A percentile compares a stretch with the other conserved stretches of the same genome.
These are phyloP conservation scores for Mystacornis crossleyi DNA, from an alignment of 2,113 vertebrate genomes.

Conservation along the genomic window DNA sequence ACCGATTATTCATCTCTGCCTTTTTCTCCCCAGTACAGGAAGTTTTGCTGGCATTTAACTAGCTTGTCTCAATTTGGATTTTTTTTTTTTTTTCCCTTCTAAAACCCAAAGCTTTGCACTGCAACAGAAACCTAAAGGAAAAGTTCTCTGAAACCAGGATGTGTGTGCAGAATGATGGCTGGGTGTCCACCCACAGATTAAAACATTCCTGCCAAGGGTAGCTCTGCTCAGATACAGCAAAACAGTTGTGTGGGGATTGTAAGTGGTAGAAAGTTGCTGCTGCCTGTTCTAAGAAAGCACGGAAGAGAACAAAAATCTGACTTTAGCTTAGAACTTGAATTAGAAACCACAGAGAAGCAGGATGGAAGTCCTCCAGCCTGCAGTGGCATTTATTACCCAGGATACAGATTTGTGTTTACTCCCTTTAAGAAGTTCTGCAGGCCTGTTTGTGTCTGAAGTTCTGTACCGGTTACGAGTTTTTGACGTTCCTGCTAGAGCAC, in stretches of 20 bases:
- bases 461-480: not conserved
- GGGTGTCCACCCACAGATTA: not conserved
- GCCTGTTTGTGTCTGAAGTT: not conserved
- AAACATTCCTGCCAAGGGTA: not conserved
- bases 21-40: not conserved
- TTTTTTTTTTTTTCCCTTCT: not conserved
- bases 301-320: not conserved
- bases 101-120: not conserved
- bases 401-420: not conserved
- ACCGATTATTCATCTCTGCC: not conserved
- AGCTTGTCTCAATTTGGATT: not conserved
- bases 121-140: not conserved
- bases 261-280: not conserved
- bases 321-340: not conserved
- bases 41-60: not conserved
- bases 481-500: not conserved
- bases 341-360: not conserved
- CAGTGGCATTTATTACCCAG: not conserved
- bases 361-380: not conserved
- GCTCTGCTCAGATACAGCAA: not conserved
- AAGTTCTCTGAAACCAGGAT: not conserved
- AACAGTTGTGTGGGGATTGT: not conserved
- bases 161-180: not conserved
- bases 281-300: not conserved
- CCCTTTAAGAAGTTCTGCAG: not conserved